Base-by-base conservation (phyloP, 2,797 vertebrate genomes). In the Scolopax rusticola region DNA sequence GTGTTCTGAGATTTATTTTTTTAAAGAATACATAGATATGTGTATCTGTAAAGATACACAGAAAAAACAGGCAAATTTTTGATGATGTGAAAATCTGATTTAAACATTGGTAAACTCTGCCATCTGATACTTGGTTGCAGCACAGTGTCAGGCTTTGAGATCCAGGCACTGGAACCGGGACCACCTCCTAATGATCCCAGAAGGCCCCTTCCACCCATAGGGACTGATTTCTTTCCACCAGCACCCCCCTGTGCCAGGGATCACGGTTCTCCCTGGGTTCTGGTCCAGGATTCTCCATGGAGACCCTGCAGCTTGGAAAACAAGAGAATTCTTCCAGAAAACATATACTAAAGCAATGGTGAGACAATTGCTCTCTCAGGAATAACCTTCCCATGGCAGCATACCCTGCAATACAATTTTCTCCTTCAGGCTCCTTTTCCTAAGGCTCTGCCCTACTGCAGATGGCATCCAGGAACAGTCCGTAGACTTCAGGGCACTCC, bases 191-290 rank as follows among this genome's bases (percentile, higher is more conserved):
- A 50, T 14, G 10, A 85, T 74, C 14, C 50, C 8, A 6, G 19
- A 24, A 20, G 5, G 11, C 4, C 10, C 32, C 18, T 4, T 91
- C 15, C 27, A 53, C 54, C 47, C 30, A 0, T 4, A 0, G 8
- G 73, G 69, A 88, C 23, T 0, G 0, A 32, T 81, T 95, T 67
- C 48, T 57, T 86, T 40, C 69, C 38, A 75, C 12, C 51, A 43
- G 27, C 33, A 51, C 0, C 3, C 6, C 17, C 6, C 36, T 4
- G 2, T 19, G 54, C n/a, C 40, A 18, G n/a, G 27, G 48, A 21
- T 70, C 43, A 21, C 30, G 13, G 5, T 8, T 85, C 61, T 80
- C 53, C 33, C 64, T 64, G 25, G 12, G 60, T 53, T 24, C 51
- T 36, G 13, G 32, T 53, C 40, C 28, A 38, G n/a, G 19, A 53